Base-by-base conservation (phyloP, 2,113 vertebrate genomes). In the Zosterops japonicus region DNA sequence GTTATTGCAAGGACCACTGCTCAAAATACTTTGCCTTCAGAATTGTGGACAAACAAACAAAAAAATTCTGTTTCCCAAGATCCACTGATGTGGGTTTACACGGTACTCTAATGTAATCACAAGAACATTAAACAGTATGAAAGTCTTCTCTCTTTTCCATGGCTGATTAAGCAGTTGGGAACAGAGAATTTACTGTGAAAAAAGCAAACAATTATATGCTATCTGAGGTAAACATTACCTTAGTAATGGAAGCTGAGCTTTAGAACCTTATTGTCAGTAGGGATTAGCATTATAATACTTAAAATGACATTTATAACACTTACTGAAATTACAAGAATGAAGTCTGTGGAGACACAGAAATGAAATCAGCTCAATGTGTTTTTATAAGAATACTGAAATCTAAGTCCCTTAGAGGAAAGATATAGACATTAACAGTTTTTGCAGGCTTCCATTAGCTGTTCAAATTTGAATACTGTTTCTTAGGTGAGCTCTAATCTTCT, bases 191-290 rank as follows among this genome's bases (percentile, higher is more conserved):
- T 98, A 97, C 97, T 88, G 96, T 95, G 98, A 98, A 97, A 97
- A 98, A 97, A 97, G 98, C 98, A 98, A 97, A 98, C 98, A 98
- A 98, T 98, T 98, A 98, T 95, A 98, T 94, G 97, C 98, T 97
- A 98, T 99, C 98, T 96, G 98, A 98, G 98, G 98, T 98, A 98
- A 98, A 99, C 98, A 99, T 98, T 98, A 99, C 99, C 98, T 99
- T 98, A 97, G 98, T 98, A 98, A 98, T 97, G 97, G 98, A 98
- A 98, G 98, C 98, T 90, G 95, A 97, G 98, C 97, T 97, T 98
- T 98, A 97, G 97, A 98, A 98, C 97, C 98, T 98, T 98, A 98
- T 97, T 98, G 98, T 98, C 98, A 98, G 98, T 97, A 98, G 98
- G 97, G 97, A 98, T 97, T 97, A 98, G 98, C 97, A 98, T 98